Evolutionary conservation across 2,113 vertebrate genomes (phyloP), one percentile per base, ranked within the genome.

Genomic region (Triplophysa tibetana): DNA sequence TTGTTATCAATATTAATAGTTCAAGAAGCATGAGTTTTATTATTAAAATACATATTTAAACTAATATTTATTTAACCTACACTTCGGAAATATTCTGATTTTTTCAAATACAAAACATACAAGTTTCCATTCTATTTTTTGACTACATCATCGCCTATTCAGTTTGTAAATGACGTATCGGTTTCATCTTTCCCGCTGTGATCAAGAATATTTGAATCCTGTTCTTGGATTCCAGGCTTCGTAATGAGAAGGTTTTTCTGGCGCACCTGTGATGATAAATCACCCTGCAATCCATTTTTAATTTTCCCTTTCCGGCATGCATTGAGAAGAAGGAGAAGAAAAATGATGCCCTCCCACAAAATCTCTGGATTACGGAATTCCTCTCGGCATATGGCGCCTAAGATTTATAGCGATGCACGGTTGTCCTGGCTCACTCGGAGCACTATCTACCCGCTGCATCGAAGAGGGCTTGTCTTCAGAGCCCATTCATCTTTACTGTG

Each of bases 211-310:
- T 54, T 16, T 26, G 12, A 62, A 41, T 45, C 58, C 14, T 13
- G 14, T 48, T 52, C 58, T 79, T 26, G 23, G 24, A 14, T 64
- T 63, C 64, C 45, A 69, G 64, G 68, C 24, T n/a, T 43, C 26
- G 48, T 33, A 41, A 64, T 11, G 26, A 70, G 58, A 67, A 64
- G 68, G 68, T 66, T 54, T 82, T 68, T 33, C 61, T 61, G 73
- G 72, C 52, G 23, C 66, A 79, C 80, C 81, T 78, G 63, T 26
- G n/a, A 79, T 86, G 84, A 86, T 82, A 45, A 79, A 80, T 79
- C 63, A 69, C 76, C 60, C 75, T 45, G 54, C 43, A 11, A 17
- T 70, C 70, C 66, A 63, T 64, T 75, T 85, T 83, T 81, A 83
- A 83, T 86, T 82, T 82, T 74, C 77, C 41, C 74, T 74, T 68